A percentile compares a stretch with the other conserved stretches of the same genome.
Evolutionary conservation across 2,797 vertebrate species (phyloP).

Genomic region (Eulemur mongoz): DNA sequence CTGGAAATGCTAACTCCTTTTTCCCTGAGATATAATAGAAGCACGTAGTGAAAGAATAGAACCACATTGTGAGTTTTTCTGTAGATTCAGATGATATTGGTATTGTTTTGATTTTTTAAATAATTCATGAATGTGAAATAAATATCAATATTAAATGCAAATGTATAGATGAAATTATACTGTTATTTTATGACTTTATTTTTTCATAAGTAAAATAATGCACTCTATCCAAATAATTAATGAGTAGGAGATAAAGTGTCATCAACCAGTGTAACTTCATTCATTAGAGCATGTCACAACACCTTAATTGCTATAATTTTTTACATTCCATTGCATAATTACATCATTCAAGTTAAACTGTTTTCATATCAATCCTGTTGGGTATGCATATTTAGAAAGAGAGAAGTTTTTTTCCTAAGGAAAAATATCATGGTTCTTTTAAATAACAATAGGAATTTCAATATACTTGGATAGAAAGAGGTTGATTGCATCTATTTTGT

Average conservation of each 20-base stretch:
- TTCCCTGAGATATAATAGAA: slow-evolving; percentile 4
- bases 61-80: background rate
- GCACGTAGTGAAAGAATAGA: background rate
- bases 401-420: background rate
- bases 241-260: slow-evolving; percentile 71
- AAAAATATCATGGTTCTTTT: background rate
- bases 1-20: background rate
- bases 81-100: background rate
- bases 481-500: background rate
- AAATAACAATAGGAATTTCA: background rate
- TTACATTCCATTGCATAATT: slow-evolving; percentile 79
- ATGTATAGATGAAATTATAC: slow-evolving; percentile 32
- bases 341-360: slow-evolving; percentile 72
- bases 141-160: slow-evolving; percentile 54
- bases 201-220: slow-evolving; percentile 61
- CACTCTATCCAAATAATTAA: slow-evolving; percentile 79
- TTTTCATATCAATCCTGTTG: slow-evolving; percentile 77
- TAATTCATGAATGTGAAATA: slow-evolving; percentile 8
- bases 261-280: slow-evolving; percentile 71
- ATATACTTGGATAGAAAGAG: background rate
- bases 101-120: background rate
- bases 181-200: slow-evolving; percentile 59
- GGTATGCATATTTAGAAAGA: background rate
- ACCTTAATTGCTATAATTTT: slow-evolving; percentile 77
- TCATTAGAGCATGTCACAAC: slow-evolving; percentile 76